Base-by-base conservation (phyloP, 2,113 vertebrate genomes). In the Mustelus asterias region DNA sequence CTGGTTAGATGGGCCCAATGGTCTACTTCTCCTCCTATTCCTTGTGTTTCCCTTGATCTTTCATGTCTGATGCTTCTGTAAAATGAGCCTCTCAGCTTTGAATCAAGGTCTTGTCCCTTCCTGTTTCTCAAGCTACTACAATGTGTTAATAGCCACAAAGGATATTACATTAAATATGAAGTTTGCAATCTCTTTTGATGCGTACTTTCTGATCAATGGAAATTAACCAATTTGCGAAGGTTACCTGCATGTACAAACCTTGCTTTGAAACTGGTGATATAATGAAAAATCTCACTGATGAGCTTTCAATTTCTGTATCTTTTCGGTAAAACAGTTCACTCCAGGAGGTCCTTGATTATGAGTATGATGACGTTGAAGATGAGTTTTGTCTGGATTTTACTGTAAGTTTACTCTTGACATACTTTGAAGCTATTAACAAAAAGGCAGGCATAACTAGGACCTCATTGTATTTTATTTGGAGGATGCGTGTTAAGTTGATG, bases 341-440 rank as follows among this genome's bases (percentile, higher is more conserved):
- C 37, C 78, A 85, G 58, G 3, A 96, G 13, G 24, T 96, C 65
- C 95, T 96, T 7, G 72, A 96, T 9, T 44, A 96, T 44, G 72
- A 63, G 78, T 86, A 96, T 26, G 80, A 88, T 86, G 60, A 88
- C 54, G 6, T 88, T 29, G 78, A 96, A 96, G 95, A 96, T 1
- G 9, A 9, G 6, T 65, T 63, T 41, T n/a, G 16, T 24, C 54
- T 41, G n/a, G 41, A 85, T 96, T 96, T 96, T 67, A 86, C 54
- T 0, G 78, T 96, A 96, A 33, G 95, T 86, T 65, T 72, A 95
- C 65, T 72, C 13, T 48, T 48, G 67, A 48, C 41, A 44, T 70
- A 94, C 37, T 48, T 90, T 94, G n/a, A 94, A 67, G 67, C 63
- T 94, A 29, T 92, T 60, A 33, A 70, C 22, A 70, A 24, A 24